Conservation (phyloP, 2,888 invertebrate species). For the Pollenia griseotomentosa region DNA sequence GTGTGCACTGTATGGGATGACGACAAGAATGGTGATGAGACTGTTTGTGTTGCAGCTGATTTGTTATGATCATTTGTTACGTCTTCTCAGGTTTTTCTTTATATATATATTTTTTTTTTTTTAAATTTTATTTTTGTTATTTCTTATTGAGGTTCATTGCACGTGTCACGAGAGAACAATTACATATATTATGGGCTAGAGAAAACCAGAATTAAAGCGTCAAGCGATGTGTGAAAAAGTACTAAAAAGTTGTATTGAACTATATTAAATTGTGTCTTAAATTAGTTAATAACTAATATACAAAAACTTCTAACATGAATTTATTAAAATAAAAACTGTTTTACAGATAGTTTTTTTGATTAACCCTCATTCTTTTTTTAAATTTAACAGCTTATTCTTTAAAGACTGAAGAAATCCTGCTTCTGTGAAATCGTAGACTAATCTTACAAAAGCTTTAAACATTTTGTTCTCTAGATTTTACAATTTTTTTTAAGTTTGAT, state of each 20-base stretch:
- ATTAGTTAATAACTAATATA: background rate
- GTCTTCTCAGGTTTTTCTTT: conserved; percentile 49
- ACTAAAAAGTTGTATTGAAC: too few species aligned
- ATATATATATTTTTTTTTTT: background rate
- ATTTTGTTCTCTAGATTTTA: too few species aligned
- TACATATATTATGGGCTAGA: background rate
- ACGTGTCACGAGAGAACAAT: conserved; percentile 38
- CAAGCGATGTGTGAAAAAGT: background rate
- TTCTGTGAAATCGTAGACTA: too few species aligned
- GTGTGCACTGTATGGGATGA: conserved; percentile 47
- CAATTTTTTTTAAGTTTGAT: too few species aligned
- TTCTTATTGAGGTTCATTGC: conserved; percentile 53
- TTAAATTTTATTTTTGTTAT: conserved; percentile 12
- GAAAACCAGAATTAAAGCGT: conserved; percentile 9
- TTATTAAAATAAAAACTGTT: conserved; percentile 8
- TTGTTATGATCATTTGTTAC: conserved; percentile 66
- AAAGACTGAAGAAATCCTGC: background rate
- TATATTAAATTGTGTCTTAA: background rate
- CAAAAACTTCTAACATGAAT: conserved; percentile 7
- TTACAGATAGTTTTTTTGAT: too few species aligned
- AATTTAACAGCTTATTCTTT: conserved; percentile 23
- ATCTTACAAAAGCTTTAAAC: too few species aligned
- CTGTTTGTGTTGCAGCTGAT: conserved; percentile 46
- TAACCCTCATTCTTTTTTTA: background rate
- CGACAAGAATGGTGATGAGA: conserved; percentile 26